These are phyloP conservation scores for Phoenicopterus ruber DNA, from an alignment of 2,113 vertebrate species.

Conservation along the genomic window DNA sequence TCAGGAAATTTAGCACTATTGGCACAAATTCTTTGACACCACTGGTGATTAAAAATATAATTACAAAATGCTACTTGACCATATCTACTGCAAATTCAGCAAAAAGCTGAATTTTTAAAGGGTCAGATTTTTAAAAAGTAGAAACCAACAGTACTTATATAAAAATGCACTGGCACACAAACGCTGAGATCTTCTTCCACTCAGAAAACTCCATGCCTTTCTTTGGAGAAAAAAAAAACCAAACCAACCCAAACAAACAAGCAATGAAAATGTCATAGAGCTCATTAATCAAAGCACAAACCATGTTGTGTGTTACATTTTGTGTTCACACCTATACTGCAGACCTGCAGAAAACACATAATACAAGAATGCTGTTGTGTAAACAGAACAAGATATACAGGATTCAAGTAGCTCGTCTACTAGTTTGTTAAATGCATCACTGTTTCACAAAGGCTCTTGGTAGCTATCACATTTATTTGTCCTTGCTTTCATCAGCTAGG, in stretches of 20 bases:
- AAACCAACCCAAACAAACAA: rapidly evolving
- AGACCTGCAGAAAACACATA: not conserved
- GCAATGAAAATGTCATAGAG: not conserved
- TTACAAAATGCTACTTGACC: not conserved
- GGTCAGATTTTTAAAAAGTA: not conserved
- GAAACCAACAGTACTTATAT: not conserved
- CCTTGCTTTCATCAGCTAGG: not conserved
- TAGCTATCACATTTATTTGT: not conserved
- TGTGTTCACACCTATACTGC: not conserved
- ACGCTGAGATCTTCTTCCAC: not conserved
- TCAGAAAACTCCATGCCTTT: not conserved
- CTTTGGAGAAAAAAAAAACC: rapidly evolving
- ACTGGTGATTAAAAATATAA: not conserved
- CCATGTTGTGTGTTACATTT: not conserved
- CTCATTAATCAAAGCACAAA: not conserved
- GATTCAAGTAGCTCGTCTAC: not conserved
- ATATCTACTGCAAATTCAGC: not conserved
- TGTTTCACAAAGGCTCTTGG: not conserved
- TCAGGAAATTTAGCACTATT: not conserved
- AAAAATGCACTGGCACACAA: not conserved
- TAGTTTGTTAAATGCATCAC: not conserved
- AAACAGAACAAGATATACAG: not conserved
- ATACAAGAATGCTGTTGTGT: not conserved
- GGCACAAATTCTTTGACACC: not conserved
- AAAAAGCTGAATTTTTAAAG: not conserved